Conservation (phyloP, 2,888 invertebrate species). For the Neoascia interrupta region DNA sequence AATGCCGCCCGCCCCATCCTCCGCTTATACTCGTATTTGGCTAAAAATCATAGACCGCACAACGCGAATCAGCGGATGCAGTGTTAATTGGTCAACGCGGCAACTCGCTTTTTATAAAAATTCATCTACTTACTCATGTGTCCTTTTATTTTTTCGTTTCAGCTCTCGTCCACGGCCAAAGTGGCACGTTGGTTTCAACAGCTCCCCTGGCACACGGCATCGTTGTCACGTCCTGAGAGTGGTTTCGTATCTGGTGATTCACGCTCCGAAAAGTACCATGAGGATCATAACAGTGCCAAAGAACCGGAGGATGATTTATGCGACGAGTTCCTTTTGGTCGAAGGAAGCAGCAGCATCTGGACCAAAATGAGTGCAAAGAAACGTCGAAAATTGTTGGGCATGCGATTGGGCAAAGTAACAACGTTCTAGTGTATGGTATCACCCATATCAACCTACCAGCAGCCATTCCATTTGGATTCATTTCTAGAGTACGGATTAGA, state of each 20-base stretch:
- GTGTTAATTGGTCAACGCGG: conserved; percentile 41
- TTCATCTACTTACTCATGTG: conserved; percentile 15
- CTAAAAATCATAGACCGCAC: conserved; percentile 18
- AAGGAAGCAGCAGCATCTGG: conserved; percentile 84
- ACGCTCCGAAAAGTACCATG: conserved; percentile 81
- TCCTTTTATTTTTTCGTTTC: conserved; percentile 71
- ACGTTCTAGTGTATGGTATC: conserved; percentile 81
- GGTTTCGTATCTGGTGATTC: conserved; percentile 87
- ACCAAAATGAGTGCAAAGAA: conserved; percentile 86
- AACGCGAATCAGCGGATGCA: conserved; percentile 13
- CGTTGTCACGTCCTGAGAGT: conserved; percentile 87
- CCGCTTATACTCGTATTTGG: too few relatives aligned
- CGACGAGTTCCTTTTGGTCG: conserved; percentile 84
- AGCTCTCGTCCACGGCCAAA: conserved; percentile 89
- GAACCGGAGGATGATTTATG: conserved; percentile 79
- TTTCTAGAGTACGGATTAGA: neutral
- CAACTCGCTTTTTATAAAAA: neutral
- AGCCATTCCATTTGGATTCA: conserved; percentile 35
- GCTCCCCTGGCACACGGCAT: conserved; percentile 81
- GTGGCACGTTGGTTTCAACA: conserved; percentile 91
- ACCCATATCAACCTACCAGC: neutral
- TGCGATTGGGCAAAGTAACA: conserved; percentile 87
- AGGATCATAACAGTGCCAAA: conserved; percentile 79
- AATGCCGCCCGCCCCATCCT: neutral
- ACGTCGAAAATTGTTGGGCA: conserved; percentile 84